Evolutionary conservation across 2,888 invertebrate genomes (phyloP).

Genomic region (Cepaea hortensis): DNA sequence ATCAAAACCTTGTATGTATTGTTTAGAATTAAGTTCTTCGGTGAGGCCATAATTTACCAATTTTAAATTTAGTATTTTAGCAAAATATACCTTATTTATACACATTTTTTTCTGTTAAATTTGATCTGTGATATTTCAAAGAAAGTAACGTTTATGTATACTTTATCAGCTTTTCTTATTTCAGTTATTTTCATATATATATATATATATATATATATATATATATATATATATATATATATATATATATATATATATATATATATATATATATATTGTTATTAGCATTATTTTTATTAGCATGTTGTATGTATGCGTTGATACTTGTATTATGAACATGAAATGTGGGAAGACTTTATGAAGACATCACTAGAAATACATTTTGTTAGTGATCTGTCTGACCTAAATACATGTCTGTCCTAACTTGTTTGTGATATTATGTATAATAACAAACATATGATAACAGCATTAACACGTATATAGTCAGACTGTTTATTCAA

Average conservation of each 20-base stretch:
- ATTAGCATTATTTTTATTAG: not conserved
- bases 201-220: too few relatives aligned
- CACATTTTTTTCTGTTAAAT: too few relatives aligned
- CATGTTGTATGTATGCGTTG: not conserved
- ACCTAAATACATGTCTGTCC: not conserved
- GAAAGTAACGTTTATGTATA: not conserved
- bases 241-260: too few relatives aligned
- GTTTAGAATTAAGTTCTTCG: too few relatives aligned
- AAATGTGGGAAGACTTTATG: constrained; percentile 3
- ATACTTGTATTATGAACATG: too few relatives aligned
- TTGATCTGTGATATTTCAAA: too few relatives aligned
- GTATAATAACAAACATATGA: not conserved
- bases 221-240: too few relatives aligned
- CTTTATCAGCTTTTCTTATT: not conserved
- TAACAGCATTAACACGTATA: not conserved
- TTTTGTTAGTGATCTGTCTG: constrained; percentile 6
- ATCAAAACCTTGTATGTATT: too few relatives aligned
- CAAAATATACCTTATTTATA: too few relatives aligned
- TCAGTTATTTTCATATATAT: not conserved
- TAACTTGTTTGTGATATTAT: not conserved
- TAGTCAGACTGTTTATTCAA: too few relatives aligned
- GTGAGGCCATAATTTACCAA: too few relatives aligned
- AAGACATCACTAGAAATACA: constrained; percentile 17
- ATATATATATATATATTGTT: not conserved
- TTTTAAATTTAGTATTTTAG: too few relatives aligned